Evolutionary conservation across 2,113 vertebrate species (phyloP), one percentile per base, ranked within the genome.

Genomic region (Hippocampus comes): DNA sequence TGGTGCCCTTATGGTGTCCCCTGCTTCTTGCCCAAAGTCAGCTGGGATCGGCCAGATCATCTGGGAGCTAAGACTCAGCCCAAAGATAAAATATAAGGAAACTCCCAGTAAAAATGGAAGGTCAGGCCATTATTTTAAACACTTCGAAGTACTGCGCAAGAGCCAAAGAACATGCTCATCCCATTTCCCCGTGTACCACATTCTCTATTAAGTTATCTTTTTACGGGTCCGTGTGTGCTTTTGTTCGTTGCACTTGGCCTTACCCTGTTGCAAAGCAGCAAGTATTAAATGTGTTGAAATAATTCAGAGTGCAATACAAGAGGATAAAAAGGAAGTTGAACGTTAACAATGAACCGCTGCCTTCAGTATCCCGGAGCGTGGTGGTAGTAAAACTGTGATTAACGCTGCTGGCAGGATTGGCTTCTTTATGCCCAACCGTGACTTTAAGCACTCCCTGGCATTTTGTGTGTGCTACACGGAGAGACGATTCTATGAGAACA

Each of bases 251-350:
- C 80, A 76, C 87, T 91, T 79, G 55, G 49, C 60, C 78, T 79
- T n/a, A 15, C 56, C 79, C 73, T 73, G 61, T 71, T 14, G 78
- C 76, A 73, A 72, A 81, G 80, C 73, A 75, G 80, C 86, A 87
- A 90, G 77, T 71, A 74, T 78, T 88, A 89, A 90, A 88, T 82
- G 84, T 74, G 84, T 86, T 84, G 88, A 88, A 89, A 90, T 70
- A 86, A 85, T 80, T 73, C 65, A 84, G 73, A 71, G 56, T 67
- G 60, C 41, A 41, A 80, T 70, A 76, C 73, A 68, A 76, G 84
- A 70, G 30, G 61, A 20, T 48, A 73, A 76, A 59, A 75, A 57
- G 64, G 23, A 63, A 49, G 17, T 51, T 66, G 63, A 82, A 60
- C 49, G 49, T 63, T 77, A 3, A 68, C 70, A 68, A 68, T 71